Base-by-base conservation (phyloP, 1,140 invertebrate genomes). In the Eumeta japonica region DNA sequence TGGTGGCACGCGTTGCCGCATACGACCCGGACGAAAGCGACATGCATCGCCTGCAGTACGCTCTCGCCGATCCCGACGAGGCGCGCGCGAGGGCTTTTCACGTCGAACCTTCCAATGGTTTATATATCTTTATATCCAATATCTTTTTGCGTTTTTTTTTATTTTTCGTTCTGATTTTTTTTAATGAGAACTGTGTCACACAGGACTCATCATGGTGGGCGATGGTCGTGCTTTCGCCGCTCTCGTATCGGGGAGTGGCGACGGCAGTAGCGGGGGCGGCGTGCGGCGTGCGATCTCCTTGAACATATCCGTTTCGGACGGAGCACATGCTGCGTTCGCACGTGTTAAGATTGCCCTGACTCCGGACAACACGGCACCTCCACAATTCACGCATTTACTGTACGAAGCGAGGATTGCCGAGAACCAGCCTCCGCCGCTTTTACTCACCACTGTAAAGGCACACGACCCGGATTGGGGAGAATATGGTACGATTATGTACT, bases 271-370 rank as follows among this genome's bases (percentile, higher is more conserved):
- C n/a, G n/a, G n/a, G n/a, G n/a, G n/a, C n/a, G n/a, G n/a, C 43
- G 46, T 14, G n/a, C n/a, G 55, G 46, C 75, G 68, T 49, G 71
- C 77, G 43, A 84, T 83, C 44, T 73, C 84, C 46, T 68, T 94
- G 4, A 96, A 95, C 63, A 83, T 97, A 11, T 92, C 89, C 1
- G 91, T 92, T 11, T 92, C 90, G 18, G 93, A 97, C 75, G 92
- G 92, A 3, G 88, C 94, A 7, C 90, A 93, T 65, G 92, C 89
- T 2, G 87, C 83, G 30, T 93, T 91, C 64, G 82, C 90, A 0
- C 70, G 87, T 30, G 79, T 91, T 1, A 85, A 89, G 74, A 85
- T 97, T 18, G 83, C 85, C 44, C 82, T 94, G 27, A 65, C 89
- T 17, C 84, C 88, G 3, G 86, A 87, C 13, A 97, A 96, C 75